Base-by-base conservation (phyloP, 2,113 vertebrate species). In the Carassius carassius region DNA sequence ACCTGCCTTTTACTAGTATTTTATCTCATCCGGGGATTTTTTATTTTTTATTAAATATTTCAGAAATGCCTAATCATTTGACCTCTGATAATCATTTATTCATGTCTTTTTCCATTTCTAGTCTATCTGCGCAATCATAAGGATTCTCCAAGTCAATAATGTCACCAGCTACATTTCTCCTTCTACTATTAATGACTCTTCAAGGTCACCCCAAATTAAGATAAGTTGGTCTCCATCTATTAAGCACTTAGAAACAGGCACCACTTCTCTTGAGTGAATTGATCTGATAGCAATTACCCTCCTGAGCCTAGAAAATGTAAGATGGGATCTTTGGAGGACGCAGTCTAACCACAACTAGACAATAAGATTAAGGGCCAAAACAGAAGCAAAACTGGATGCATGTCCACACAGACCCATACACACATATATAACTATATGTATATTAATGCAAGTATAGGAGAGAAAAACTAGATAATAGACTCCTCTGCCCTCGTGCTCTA, bases 121-220 rank as follows among this genome's bases (percentile, higher is more conserved):
- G 23, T 11, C 75, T 25, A 32, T 74, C 54, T 65, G 69, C 37
- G 2, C 60, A 13, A 41, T 58, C n/a, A 54, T 41, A n/a, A 14
- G 70, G 47, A 73, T 51, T 5, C 63, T 44, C 35, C 62, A 16
- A 81, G 80, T 86, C 75, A 80, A 81, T 74, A 72, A 69, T 86
- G 83, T 87, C 73, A 82, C 41, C 78, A 11, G 49, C 78, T 54
- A 54, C 67, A 29, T 65, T 35, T 76, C 78, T 37, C 77, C 54
- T 63, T 84, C 86, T 85, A 9, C 60, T 87, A 82, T 86, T 86
- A 83, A 86, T 69, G 73, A 80, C 63, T 83, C 79, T 65, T 87
- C 87, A 87, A 85, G 89, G 89, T 86, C 87, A 70, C 60, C 78
- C 83, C 86, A 84, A 72, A 84, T 89, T 89, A 83, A 86, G 84